phyloP scores from a whole-genome alignment of 2,888 invertebrate genomes.

The Andrena fulva region DNA sequence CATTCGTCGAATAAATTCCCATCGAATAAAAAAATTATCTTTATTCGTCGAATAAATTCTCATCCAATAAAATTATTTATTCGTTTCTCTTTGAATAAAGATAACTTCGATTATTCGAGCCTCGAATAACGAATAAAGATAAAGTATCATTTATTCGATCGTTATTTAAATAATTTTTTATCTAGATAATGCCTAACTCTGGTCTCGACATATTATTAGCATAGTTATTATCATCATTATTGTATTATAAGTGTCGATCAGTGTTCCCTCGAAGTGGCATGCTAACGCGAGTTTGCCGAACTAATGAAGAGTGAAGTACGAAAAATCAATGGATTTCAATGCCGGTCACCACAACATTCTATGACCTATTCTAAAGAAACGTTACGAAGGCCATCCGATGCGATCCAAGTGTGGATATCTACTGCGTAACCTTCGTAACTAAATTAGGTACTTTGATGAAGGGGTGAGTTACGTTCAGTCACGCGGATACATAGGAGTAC shows the following conservation, averaged over 20 bases:
- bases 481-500: neutral
- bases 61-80: no score
- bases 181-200: no score
- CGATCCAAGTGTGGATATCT: slow-evolving; percentile 8
- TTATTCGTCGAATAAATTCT: no score
- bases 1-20: no score
- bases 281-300: slow-evolving; percentile 64
- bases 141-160: no score
- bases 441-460: slow-evolving; percentile 36
- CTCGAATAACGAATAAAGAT: no score
- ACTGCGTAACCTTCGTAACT: slow-evolving; percentile 48
- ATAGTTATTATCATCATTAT: no score
- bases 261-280: neutral
- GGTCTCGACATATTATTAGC: no score
- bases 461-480: neutral
- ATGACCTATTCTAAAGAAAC: slow-evolving; percentile 31
- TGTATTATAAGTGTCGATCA: neutral
- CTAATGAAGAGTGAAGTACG: slow-evolving; percentile 65
- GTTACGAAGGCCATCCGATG: slow-evolving; percentile 44
- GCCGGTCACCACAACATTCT: slow-evolving; percentile 38
- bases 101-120: no score
- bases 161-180: no score
- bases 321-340: slow-evolving; percentile 69
- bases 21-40: no score
- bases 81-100: no score